Evolutionary conservation across 2,113 vertebrate species (phyloP), one percentile per base, ranked within the genome.

Genomic region (Excalfactoria chinensis): DNA sequence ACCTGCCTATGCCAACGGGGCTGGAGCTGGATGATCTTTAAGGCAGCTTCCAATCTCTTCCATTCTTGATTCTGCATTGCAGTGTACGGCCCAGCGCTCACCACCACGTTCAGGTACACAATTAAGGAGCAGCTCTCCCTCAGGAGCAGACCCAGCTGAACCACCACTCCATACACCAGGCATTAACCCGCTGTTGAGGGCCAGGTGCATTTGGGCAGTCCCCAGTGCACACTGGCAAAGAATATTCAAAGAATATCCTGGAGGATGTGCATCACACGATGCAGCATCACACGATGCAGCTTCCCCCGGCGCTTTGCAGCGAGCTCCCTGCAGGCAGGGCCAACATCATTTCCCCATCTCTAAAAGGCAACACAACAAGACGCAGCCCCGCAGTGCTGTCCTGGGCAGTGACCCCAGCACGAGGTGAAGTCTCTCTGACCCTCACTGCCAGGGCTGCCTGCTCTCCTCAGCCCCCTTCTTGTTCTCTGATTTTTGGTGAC

Each of bases 361-460:
- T 63, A 49, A 40, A 67, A 84, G 8, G 15, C 20, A 44, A 66
- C 16, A 9, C 53, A 28, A 22, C 21, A 37, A 32, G 35, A 11
- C 30, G 18, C 30, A 13, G 60, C 23, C 17, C 35, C 16, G 37
- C 23, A 40, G 11, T 18, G 20, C 19, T 0, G 0, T 7, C 17
- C 11, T 1, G 7, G 32, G 13, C 56, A 51, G 62, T 34, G 51
- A 53, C 14, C 51, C 14, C 26, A 16, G 51, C 51, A 28, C 51
- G 23, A 53, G 14, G 51, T 30, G 51, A 53, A 53, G 51, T 14
- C 51, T 16, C 43, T 22, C 73, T 41, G 25, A 44, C 59, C 67
- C 11, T 64, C 49, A 58, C 70, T 82, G 59, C 46, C 79, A 56
- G 34, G 60, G 41, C 64, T 56, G 15, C 66, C 44, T 28, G 2